Conservation (phyloP, 2,888 invertebrate genomes). For the Tenthredo livida region DNA sequence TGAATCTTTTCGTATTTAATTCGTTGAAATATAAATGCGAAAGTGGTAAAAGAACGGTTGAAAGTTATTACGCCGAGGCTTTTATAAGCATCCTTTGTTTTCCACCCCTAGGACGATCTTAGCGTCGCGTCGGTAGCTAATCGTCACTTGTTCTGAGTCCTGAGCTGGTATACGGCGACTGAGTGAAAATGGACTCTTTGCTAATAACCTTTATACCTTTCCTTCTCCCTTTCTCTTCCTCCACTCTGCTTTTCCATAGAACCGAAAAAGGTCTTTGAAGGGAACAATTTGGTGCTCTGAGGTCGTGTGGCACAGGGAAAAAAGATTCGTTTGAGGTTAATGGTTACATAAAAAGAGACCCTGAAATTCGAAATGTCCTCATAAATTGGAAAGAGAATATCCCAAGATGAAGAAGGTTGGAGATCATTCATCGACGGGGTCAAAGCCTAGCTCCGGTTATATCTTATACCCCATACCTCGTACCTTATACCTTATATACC, state of each 20-base stretch:
- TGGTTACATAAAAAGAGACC: conserved; percentile 41
- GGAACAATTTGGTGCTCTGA: conserved; percentile 38
- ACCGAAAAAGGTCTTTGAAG: conserved; percentile 38
- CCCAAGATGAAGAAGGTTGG: conserved; percentile 33
- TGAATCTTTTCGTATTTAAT: conserved; percentile 28
- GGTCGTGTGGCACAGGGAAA: neutral
- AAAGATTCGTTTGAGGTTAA: conserved; percentile 50
- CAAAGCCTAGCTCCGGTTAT: conserved; percentile 37
- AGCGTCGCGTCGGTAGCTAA: conserved; percentile 23
- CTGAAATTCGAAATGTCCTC: conserved; percentile 43
- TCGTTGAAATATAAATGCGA: neutral
- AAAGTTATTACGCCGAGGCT: conserved; percentile 40
- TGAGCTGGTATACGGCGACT: conserved; percentile 13
- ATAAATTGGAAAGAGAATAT: conserved; percentile 51
- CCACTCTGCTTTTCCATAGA: neutral
- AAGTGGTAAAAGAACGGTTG: conserved; percentile 23
- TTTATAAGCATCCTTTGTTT: conserved; percentile 42
- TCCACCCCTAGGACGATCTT: conserved; percentile 1
- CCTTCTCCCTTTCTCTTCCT: neutral
- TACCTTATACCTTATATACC: neutral
- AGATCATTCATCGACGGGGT: conserved; percentile 38
- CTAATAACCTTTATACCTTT: conserved; percentile 32
- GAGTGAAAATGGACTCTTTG: conserved; percentile 42
- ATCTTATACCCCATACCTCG: neutral
- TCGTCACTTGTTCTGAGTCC: conserved; percentile 36